A percentile compares a stretch with the other conserved stretches of the same genome.
phyloP scores from a whole-genome alignment of 2,113 vertebrate genomes.

The Lagopus muta region DNA sequence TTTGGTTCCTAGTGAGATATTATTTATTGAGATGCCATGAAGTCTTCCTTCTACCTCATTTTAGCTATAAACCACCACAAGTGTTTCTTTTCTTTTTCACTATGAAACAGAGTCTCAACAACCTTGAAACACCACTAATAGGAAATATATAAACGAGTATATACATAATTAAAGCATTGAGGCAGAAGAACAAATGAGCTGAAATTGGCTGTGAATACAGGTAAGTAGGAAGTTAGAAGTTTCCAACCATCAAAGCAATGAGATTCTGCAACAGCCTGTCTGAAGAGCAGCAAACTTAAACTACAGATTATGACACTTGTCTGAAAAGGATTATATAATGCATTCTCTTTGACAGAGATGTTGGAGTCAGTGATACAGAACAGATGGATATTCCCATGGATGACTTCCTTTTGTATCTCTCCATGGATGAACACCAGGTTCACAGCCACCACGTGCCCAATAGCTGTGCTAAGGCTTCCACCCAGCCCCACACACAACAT shows the following conservation, averaged over 20 bases:
- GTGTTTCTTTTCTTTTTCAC: background rate
- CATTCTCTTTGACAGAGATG: background rate
- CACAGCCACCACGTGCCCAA: rapidly evolving
- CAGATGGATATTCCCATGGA: background rate
- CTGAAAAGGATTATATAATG: background rate
- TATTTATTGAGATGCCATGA: background rate
- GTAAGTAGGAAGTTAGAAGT: background rate
- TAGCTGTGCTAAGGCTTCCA: background rate
- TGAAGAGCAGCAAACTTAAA: background rate
- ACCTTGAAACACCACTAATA: background rate
- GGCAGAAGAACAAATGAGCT: background rate
- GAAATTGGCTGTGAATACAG: background rate
- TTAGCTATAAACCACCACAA: background rate
- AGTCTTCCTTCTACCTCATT: background rate
- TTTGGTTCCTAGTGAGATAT: background rate
- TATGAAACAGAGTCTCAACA: background rate
- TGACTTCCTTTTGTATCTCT: background rate
- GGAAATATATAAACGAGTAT: background rate
- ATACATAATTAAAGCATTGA: background rate
- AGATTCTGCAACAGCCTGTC: background rate
- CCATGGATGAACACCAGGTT: rapidly evolving
- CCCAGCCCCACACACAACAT: background rate
- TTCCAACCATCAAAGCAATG: background rate
- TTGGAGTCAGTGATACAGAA: background rate
- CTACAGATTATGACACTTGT: background rate